These are phyloP conservation scores for Calidris pugnax DNA, from an alignment of 2,113 vertebrate genomes.

Conservation along the genomic window DNA sequence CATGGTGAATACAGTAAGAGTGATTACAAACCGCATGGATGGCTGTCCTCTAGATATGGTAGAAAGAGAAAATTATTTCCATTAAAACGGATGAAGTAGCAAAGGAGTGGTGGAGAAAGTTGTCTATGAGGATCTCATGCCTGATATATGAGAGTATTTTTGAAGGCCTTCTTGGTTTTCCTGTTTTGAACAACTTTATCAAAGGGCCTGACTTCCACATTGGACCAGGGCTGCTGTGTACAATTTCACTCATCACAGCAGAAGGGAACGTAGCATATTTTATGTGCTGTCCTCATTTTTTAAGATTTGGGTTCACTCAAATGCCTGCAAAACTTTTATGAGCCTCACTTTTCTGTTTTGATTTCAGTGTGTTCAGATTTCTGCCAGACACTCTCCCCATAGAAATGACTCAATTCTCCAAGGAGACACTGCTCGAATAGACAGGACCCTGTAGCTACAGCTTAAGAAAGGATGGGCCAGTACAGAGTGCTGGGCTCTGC, in stretches of 20 bases:
- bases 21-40: neutral
- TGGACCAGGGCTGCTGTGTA: fast-evolving
- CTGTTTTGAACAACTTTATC: neutral
- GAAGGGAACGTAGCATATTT: neutral
- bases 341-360: neutral
- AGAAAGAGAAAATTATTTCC: neutral
- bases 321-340: neutral
- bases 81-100: neutral
- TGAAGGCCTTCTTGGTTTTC: neutral
- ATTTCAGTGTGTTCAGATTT: neutral
- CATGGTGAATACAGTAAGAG: neutral
- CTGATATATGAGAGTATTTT: neutral
- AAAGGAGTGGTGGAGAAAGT: neutral
- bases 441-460: neutral
- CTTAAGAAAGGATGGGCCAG: neutral
- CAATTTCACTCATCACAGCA: neutral
- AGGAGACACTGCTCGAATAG: neutral
- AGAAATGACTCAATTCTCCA: neutral
- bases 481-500: neutral
- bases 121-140: neutral
- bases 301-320: neutral
- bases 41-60: neutral
- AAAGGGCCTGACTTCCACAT: neutral
- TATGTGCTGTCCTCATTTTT: neutral
- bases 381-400: neutral